These are phyloP conservation scores for Menura novaehollandiae DNA, from an alignment of 2,113 vertebrate species.

Conservation along the genomic window DNA sequence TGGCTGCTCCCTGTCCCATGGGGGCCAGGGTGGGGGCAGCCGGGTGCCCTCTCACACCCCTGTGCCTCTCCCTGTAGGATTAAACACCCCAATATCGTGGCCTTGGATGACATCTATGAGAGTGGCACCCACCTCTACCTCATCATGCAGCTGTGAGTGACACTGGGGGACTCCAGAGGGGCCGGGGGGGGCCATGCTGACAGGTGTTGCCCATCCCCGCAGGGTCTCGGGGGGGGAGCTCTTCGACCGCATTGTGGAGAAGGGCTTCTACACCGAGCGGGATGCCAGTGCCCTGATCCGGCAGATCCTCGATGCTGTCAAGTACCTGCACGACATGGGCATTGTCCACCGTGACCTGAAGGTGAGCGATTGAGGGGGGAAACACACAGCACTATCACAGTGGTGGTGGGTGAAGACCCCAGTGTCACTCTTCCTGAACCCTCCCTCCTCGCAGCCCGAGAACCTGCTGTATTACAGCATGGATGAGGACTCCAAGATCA, in stretches of 20 bases:
- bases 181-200: accelerated
- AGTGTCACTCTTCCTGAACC: not conserved
- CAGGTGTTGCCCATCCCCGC: accelerated
- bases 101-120: constrained; percentile 97
- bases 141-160: constrained; percentile 98
- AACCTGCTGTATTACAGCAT: constrained; percentile 96
- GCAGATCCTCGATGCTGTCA: constrained; percentile 94
- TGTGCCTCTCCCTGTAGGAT: constrained; percentile 70
- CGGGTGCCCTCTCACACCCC: not conserved
- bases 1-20: not conserved
- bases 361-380: constrained; percentile 60
- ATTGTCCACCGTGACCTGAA: constrained; percentile 96
- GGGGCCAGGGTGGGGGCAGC: not conserved
- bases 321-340: constrained; percentile 95
- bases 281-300: constrained; percentile 94
- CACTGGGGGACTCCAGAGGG: accelerated
- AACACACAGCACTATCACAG: not conserved
- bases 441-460: constrained; percentile 79
- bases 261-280: constrained; percentile 97
- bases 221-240: constrained; percentile 95
- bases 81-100: constrained; percentile 96
- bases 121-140: constrained; percentile 96
- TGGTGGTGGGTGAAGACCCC: accelerated
- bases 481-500: constrained; percentile 97
- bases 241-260: constrained; percentile 97